Conservation (phyloP, 2,797 vertebrate species). For the Halcyon smyrnensis region DNA sequence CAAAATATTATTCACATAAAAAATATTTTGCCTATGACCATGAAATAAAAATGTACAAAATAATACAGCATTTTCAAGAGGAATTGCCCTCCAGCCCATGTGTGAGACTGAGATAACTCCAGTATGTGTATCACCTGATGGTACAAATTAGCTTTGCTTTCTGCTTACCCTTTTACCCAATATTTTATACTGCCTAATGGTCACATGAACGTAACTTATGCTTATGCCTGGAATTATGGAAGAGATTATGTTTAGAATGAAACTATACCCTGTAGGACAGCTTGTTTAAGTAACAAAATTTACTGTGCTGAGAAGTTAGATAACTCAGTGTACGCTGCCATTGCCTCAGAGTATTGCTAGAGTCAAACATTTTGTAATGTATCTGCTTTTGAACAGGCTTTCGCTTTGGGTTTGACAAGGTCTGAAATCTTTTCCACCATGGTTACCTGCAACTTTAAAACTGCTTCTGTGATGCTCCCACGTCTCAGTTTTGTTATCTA, state of each 20-base stretch:
- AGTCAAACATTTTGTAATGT: neutral
- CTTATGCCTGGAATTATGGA: neutral
- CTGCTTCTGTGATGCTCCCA: neutral
- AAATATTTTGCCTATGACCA: neutral
- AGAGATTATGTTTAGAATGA: neutral
- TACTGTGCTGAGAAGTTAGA: neutral
- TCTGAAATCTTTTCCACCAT: neutral
- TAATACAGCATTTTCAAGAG: neutral
- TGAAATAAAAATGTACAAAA: neutral
- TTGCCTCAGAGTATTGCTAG: neutral
- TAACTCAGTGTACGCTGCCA: fast-evolving
- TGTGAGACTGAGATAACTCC: neutral
- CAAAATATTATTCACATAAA: neutral
- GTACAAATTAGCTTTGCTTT: neutral
- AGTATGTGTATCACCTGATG: neutral
- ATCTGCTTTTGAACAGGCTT: neutral
- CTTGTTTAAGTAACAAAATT: neutral
- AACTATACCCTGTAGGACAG: neutral
- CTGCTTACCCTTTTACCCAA: neutral
- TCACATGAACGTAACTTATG: neutral
- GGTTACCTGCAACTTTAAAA: neutral
- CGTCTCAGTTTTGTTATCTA: neutral
- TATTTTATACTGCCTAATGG: neutral
- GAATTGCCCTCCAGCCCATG: neutral
- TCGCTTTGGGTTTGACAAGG: neutral